Evolutionary conservation across 2,797 vertebrate genomes (phyloP).

Genomic region (Ctenosaura bakeri): DNA sequence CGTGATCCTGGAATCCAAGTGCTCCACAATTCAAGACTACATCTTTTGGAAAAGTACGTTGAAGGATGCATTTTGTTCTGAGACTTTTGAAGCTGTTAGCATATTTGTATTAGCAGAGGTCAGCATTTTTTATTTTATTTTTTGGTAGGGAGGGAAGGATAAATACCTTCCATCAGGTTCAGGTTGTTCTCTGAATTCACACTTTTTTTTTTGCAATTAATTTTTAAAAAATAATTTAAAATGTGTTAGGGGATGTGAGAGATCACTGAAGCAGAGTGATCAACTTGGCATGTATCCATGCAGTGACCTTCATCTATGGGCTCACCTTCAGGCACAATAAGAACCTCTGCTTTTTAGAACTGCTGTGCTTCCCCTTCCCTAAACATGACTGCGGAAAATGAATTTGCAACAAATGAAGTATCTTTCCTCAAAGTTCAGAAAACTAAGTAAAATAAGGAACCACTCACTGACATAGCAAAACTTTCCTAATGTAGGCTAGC

Average conservation of each 20-base stretch:
- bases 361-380: background rate
- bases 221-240: no score
- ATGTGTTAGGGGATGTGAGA: no score
- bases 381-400: background rate
- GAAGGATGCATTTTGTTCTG: no score
- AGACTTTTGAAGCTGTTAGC: no score
- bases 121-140: background rate
- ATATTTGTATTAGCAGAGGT: background rate
- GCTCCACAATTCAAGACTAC: no score
- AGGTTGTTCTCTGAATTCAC: background rate
- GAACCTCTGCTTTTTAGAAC: background rate
- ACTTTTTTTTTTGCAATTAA: background rate
- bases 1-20: no score
- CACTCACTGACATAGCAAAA: background rate
- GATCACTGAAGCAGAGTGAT: no score
- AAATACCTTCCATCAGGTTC: background rate
- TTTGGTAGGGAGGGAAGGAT: background rate
- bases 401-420: background rate
- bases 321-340: background rate
- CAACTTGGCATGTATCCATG: background rate
- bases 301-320: background rate
- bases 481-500: constrained; percentile 34
- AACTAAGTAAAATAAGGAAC: constrained; percentile 24
- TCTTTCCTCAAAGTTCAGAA: constrained; percentile 17
- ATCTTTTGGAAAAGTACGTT: no score